phyloP scores from a whole-genome alignment of 2,888 invertebrate genomes.

The Deroplatys truncata region DNA sequence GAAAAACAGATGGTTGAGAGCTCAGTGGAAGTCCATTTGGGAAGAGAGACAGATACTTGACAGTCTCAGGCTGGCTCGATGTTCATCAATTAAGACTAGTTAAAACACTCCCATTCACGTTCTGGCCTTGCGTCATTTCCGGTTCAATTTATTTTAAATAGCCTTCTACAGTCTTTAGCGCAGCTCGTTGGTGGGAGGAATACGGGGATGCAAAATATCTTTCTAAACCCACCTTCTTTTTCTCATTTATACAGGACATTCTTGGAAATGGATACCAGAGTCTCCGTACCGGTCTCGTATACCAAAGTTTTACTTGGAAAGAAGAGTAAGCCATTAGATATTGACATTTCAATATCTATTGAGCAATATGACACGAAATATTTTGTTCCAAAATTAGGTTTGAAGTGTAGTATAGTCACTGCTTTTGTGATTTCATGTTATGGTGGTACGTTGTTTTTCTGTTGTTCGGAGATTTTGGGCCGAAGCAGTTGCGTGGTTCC shows the following conservation, averaged over 20 bases:
- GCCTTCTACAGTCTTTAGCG: neutral
- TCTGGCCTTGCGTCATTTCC: slow-evolving; percentile 16
- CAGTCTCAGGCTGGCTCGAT: neutral
- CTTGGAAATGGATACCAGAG: neutral
- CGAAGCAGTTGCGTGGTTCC: too few species aligned
- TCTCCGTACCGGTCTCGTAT: too few species aligned
- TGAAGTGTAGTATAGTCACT: too few species aligned
- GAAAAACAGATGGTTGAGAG: neutral
- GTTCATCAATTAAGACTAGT: slow-evolving; percentile 16
- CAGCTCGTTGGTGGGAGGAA: neutral
- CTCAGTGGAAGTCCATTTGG: neutral
- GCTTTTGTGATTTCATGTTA: too few species aligned
- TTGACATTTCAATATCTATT: too few species aligned
- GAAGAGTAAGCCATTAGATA: too few species aligned
- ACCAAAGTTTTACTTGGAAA: too few species aligned
- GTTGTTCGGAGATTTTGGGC: too few species aligned
- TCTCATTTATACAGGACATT: neutral
- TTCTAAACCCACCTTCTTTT: neutral
- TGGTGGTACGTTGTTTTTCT: too few species aligned
- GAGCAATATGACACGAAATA: too few species aligned
- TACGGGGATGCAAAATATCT: neutral
- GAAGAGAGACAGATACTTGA: neutral
- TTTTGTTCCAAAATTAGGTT: too few species aligned
- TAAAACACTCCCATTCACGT: slow-evolving; percentile 7
- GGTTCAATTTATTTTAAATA: slow-evolving; percentile 3